Percentiles rank a stretch among this genome's conserved stretches.
These are phyloP conservation scores for Platalea minor DNA, from an alignment of 2,797 vertebrate species.

Conservation along the genomic window DNA sequence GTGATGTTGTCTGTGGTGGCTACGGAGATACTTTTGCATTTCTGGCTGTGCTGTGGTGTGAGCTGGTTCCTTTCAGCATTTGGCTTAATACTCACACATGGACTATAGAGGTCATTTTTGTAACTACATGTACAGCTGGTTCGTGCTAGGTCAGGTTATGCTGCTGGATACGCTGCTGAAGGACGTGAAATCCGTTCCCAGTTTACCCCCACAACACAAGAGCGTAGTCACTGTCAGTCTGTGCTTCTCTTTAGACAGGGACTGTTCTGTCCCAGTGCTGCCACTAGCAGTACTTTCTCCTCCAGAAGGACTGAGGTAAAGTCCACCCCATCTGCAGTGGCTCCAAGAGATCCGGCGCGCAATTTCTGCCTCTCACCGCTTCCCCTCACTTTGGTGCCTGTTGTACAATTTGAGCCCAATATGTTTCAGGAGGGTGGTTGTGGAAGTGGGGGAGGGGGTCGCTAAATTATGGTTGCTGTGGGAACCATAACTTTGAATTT, in stretches of 20 bases:
- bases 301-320: not conserved
- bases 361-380: not conserved
- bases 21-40: not conserved
- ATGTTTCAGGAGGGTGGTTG: conserved; percentile 43
- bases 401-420: conserved; percentile 41
- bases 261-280: not conserved
- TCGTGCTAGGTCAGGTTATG: not conserved
- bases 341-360: accelerated
- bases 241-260: not conserved
- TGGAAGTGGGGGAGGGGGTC: conserved; percentile 36
- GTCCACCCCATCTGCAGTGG: not conserved
- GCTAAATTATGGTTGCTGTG: conserved; percentile 72
- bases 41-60: not conserved
- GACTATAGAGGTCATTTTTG: not conserved
- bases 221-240: no score
- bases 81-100: not conserved
- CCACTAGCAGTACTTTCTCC: not conserved
- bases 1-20: not conserved
- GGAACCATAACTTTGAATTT: conserved; percentile 75
- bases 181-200: not conserved
- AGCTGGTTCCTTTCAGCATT: not conserved
- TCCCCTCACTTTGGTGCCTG: not conserved
- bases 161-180: not conserved
- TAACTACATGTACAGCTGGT: not conserved
- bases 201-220: not conserved